These are phyloP conservation scores for Galeopsomyia nigrocyanea DNA, from an alignment of 2,888 invertebrate species.

Conservation along the genomic window DNA sequence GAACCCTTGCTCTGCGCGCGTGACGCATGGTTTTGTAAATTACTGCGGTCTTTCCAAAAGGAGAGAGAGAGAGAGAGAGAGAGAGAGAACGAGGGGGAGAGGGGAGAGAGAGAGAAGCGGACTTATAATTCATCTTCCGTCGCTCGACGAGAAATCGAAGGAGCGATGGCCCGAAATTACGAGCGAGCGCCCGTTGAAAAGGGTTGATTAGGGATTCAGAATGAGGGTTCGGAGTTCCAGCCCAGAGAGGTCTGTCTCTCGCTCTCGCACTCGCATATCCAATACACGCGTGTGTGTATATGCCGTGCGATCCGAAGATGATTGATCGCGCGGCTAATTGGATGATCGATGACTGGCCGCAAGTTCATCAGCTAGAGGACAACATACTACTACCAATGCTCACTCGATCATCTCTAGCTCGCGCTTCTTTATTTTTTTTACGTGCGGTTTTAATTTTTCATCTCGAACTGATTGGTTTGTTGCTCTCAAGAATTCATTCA, in stretches of 20 bases:
- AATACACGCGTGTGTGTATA: conserved; percentile 23
- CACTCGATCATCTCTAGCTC: conserved; percentile 15
- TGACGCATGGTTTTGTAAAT: conserved; percentile 50
- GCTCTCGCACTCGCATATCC: conserved; percentile 41
- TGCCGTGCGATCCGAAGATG: conserved; percentile 70
- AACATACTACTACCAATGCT: neutral
- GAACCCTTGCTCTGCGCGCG: conserved; percentile 41
- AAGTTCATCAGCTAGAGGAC: conserved; percentile 55
- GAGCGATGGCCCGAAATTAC: conserved; percentile 60
- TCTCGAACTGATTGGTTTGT: neutral
- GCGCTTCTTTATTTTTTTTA: conserved; percentile 16
- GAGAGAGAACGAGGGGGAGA: conserved; percentile 1
- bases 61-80: conserved; percentile 10
- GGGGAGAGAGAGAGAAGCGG: conserved; percentile 15
- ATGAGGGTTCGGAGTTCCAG: conserved; percentile 63
- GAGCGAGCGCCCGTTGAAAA: conserved; percentile 63
- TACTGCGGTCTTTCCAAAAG: conserved; percentile 45
- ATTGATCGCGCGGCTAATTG: conserved; percentile 83
- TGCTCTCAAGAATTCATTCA: neutral
- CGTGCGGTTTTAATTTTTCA: conserved; percentile 36
- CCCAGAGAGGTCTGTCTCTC: conserved; percentile 39
- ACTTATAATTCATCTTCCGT: conserved; percentile 50
- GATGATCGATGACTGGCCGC: conserved; percentile 78
- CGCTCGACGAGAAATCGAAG: conserved; percentile 46
- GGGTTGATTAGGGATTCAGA: conserved; percentile 68